A percentile compares a stretch with the other conserved stretches of the same genome.
Conservation (phyloP, 2,113 vertebrate genomes). For the Sakesphorus luctuosus region DNA sequence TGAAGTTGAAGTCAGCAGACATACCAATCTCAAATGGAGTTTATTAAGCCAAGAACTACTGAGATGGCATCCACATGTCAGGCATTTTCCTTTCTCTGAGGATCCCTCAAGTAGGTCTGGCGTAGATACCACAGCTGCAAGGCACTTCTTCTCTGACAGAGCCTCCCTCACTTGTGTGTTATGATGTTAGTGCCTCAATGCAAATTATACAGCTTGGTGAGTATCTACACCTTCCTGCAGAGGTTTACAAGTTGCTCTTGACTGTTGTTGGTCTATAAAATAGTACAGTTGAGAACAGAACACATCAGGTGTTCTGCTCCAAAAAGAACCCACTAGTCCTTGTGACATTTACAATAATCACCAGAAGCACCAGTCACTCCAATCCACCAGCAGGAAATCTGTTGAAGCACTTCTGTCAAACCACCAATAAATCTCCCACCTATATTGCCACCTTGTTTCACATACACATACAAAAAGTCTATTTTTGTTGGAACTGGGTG, state of each 20-base stretch:
- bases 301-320: background rate
- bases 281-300: background rate
- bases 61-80: background rate
- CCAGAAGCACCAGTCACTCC: background rate
- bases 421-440: background rate
- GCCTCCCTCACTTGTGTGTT: background rate
- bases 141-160: background rate
- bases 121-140: background rate
- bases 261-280: background rate
- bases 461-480: background rate
- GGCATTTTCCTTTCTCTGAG: background rate
- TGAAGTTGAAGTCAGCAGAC: background rate
- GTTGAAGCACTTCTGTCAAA: background rate
- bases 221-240: background rate
- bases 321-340: background rate
- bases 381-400: background rate
- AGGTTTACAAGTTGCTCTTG: background rate
- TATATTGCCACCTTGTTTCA: background rate
- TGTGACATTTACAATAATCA: background rate
- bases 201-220: background rate
- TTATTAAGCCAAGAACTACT: background rate
- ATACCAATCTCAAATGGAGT: background rate
- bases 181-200: background rate
- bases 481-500: background rate
- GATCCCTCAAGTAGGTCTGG: background rate